Evolutionary conservation across 2,113 vertebrate species (phyloP).

Genomic region (Coreoperca whiteheadi): DNA sequence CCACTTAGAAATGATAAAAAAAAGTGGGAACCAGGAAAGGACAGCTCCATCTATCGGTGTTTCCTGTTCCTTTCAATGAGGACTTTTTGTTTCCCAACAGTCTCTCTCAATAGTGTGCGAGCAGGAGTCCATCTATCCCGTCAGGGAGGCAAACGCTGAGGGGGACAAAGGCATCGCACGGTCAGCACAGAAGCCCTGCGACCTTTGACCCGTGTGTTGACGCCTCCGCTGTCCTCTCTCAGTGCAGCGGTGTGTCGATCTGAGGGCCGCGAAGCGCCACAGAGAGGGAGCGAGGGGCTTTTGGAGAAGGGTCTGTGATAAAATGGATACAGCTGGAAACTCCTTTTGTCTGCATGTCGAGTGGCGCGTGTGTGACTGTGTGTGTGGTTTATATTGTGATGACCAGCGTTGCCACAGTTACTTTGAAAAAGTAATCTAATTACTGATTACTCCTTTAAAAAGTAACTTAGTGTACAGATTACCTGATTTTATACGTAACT

Average conservation of each 20-base stretch:
- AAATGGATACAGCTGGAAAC: background rate
- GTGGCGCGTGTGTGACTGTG: background rate
- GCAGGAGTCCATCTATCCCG: conserved; percentile 43
- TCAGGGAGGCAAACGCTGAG: conserved; percentile 22
- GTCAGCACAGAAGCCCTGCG: conserved; percentile 4
- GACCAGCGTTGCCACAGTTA: background rate
- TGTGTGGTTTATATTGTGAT: background rate
- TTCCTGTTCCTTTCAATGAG: background rate
- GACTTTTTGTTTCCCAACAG: conserved; percentile 5
- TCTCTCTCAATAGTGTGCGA: conserved; percentile 14
- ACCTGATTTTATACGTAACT: too few relatives aligned
- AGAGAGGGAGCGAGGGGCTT: background rate
- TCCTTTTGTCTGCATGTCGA: background rate
- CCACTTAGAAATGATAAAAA: too few relatives aligned
- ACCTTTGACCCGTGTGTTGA: conserved; percentile 45
- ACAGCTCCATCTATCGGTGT: background rate
- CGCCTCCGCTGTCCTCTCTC: background rate
- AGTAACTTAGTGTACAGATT: too few relatives aligned
- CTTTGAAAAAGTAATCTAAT: too few relatives aligned
- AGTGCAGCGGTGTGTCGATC: background rate
- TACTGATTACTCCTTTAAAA: too few relatives aligned
- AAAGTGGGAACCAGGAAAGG: background rate
- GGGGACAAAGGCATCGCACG: conserved; percentile 39
- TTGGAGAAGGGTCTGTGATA: background rate
- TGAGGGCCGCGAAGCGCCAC: background rate